Evolutionary conservation across 2,113 vertebrate species (phyloP), one percentile per base, ranked within the genome.

Genomic region (Centrocercus urophasianus): DNA sequence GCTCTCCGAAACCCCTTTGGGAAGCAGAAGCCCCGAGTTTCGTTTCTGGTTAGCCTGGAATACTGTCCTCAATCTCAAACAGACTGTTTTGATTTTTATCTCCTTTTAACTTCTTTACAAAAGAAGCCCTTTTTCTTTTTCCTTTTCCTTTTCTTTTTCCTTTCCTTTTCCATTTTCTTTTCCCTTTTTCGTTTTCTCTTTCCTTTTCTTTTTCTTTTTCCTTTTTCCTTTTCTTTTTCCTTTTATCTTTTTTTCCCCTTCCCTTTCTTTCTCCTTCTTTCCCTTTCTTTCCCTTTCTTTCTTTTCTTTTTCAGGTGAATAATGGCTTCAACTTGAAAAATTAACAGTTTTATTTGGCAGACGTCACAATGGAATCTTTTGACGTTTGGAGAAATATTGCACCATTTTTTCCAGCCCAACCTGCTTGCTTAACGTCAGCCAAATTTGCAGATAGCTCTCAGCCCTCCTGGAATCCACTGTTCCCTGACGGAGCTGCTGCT

Each of bases 281-380:
- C 42, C 42, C 15, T 43, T 16, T 16, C 42, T 22, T 48, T 48
- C 10, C 21, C 21, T 18, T 47, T 47, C 45, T 25, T 50, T 25
- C 48, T 50, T 54, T 54, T 27, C 52, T 17, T 6, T 10, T 32
- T 22, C 21, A 7, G n/a, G 38, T 52, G 54, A 74, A 30, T 81
- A 10, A 43, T 19, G 69, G 50, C 57, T 93, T 81, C 27, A 9
- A 7, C 42, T 52, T 64, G 70, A 80, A 74, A 90, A 92, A 72
- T 4, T 10, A 56, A 42, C 47, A 84, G 83, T 94, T 95, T 82
- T 72, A n/a, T 86, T 94, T 94, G 93, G 92, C 92, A 73, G 10
- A 75, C n/a, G 54, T 93, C 43, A 25, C 61, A 14, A 17, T 30
- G 27, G 76, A 5, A 48, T 77, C n/a, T 70, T 74, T 70, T 48